Evolutionary conservation across 2,797 vertebrate genomes (phyloP).

Genomic region (Oophaga sylvatica): DNA sequence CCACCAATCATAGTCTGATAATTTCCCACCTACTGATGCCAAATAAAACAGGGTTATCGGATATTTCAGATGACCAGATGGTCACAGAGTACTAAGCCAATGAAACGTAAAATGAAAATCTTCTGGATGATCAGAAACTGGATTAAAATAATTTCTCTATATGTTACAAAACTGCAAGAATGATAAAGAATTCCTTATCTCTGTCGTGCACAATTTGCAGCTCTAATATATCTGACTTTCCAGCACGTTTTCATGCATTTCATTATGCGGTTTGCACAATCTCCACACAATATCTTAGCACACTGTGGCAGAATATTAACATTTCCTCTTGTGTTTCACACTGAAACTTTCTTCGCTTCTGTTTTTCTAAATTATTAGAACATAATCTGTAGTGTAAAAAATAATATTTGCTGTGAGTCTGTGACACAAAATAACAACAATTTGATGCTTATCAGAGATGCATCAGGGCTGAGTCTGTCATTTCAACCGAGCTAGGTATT

Average conservation of each 20-base stretch:
- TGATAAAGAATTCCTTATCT: neutral
- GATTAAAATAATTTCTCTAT: too few relatives aligned
- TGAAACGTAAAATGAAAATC: too few relatives aligned
- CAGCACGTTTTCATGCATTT: neutral
- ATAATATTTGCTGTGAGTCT: neutral
- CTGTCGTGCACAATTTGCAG: neutral
- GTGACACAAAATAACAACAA: neutral
- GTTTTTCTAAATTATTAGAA: constrained; percentile 17
- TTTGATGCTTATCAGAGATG: neutral
- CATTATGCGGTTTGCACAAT: constrained; percentile 35
- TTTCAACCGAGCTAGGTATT: neutral
- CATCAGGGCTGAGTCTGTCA: neutral
- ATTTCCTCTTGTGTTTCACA: constrained; percentile 38
- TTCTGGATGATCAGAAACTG: too few relatives aligned
- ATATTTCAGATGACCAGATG: too few relatives aligned
- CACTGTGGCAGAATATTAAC: neutral
- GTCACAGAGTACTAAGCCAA: too few relatives aligned
- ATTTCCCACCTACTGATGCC: too few relatives aligned
- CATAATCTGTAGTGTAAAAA: neutral
- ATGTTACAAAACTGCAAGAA: too few relatives aligned
- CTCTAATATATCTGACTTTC: neutral
- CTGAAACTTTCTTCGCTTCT: constrained; percentile 25
- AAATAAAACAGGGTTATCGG: too few relatives aligned
- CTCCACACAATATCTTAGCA: constrained; percentile 26
- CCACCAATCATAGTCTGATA: too few relatives aligned